Percentiles rank a stretch among this genome's conserved stretches.
phyloP scores from a whole-genome alignment of 2,113 vertebrate species.

The Dromaius novaehollandiae region DNA sequence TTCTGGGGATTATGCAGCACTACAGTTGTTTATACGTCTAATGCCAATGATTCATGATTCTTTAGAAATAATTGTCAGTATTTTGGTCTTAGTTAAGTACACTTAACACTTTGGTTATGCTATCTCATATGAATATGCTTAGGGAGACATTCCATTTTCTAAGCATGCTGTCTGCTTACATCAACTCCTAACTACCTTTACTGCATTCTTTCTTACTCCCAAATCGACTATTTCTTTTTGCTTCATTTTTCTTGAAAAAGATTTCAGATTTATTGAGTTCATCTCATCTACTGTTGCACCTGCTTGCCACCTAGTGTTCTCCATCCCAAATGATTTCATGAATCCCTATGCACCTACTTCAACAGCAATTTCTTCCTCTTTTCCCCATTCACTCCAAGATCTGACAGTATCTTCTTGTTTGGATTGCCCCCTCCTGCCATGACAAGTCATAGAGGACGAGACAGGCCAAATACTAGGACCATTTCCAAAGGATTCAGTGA shows the following conservation, averaged over 20 bases:
- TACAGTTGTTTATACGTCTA: constrained; percentile 48
- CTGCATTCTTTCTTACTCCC: background rate
- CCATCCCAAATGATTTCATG: background rate
- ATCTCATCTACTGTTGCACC: constrained; percentile 17
- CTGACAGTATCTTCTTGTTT: background rate
- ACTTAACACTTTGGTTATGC: background rate
- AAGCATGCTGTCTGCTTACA: background rate
- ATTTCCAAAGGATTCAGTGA: background rate
- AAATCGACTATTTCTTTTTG: background rate
- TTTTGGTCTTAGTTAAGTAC: constrained; percentile 20
- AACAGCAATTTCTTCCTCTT: background rate
- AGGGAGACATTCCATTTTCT: background rate
- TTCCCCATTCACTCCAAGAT: background rate
- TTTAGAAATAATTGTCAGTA: constrained; percentile 61
- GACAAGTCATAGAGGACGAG: background rate
- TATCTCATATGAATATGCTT: background rate
- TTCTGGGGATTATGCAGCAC: constrained; percentile 14
- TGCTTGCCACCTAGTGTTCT: constrained; percentile 27
- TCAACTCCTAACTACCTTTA: background rate
- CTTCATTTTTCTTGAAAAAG: background rate
- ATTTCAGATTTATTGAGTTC: background rate
- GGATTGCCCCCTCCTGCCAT: background rate
- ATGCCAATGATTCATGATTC: constrained; percentile 54
- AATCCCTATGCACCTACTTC: background rate
- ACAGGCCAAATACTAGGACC: background rate